Percentiles rank a stretch among this genome's conserved stretches.
phyloP scores from a whole-genome alignment of 35 echinoderm and acorn worm species.

The Apostichopus japonicus region DNA sequence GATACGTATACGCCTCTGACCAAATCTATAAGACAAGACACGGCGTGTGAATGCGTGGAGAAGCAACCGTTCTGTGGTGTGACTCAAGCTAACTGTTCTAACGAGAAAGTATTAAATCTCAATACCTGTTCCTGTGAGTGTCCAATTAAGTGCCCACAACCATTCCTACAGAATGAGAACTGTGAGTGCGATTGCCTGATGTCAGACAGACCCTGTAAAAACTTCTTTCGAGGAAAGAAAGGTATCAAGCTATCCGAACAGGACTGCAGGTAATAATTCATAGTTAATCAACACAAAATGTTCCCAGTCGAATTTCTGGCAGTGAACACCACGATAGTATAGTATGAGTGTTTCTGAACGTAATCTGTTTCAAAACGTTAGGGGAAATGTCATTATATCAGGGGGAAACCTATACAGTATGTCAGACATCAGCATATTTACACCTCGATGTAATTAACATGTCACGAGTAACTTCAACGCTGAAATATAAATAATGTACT shows the following conservation, averaged over 20 bases:
- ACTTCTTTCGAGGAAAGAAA: slow-evolving; percentile 71
- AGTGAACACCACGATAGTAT: not conserved
- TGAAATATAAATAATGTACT: too few species aligned
- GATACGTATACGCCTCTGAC: not conserved
- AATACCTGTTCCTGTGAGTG: slow-evolving; percentile 75
- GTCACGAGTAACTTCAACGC: too few species aligned
- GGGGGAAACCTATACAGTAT: too few species aligned
- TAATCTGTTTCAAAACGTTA: too few species aligned
- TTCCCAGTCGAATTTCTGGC: not conserved
- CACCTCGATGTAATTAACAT: too few species aligned
- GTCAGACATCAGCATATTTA: too few species aligned
- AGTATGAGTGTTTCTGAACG: not conserved
- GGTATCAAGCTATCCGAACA: slow-evolving; percentile 27
- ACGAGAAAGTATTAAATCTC: slow-evolving; percentile 68
- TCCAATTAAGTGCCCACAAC: slow-evolving; percentile 68
- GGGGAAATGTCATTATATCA: too few species aligned
- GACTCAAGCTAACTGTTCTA: slow-evolving; percentile 63
- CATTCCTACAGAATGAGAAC: slow-evolving; percentile 75
- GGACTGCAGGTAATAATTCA: slow-evolving; percentile 75
- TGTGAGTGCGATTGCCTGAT: slow-evolving; percentile 86
- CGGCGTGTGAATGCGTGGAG: slow-evolving; percentile 69
- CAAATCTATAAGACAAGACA: slow-evolving; percentile 50
- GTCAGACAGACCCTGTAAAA: slow-evolving; percentile 74
- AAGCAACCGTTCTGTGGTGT: slow-evolving; percentile 74
- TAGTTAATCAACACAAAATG: not conserved